A percentile compares a stretch with the other conserved stretches of the same genome.
Evolutionary conservation across 2,888 invertebrate species (phyloP).

Genomic region (Drosophila pegasa): DNA sequence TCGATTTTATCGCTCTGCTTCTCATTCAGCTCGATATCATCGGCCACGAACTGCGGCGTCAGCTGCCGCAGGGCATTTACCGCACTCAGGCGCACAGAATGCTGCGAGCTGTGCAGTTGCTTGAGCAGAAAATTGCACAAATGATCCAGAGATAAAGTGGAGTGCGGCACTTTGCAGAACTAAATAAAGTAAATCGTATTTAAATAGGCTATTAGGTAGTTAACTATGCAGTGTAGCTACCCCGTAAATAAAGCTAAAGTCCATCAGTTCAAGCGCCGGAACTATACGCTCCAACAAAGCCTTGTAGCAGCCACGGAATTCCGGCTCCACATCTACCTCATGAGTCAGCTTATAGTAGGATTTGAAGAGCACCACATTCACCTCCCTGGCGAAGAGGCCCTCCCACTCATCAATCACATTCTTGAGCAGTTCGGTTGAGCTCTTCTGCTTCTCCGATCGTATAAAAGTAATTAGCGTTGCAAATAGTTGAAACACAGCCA

Average conservation of each 20-base stretch:
- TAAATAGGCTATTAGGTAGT: neutral
- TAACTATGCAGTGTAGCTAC: slow-evolving; percentile 55
- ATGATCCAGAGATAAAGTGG: slow-evolving; percentile 74
- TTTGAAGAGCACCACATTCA: slow-evolving; percentile 84
- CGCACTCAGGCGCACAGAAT: slow-evolving; percentile 75
- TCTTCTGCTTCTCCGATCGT: slow-evolving; percentile 78
- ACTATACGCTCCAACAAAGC: slow-evolving; percentile 72
- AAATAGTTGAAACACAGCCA: slow-evolving; percentile 86
- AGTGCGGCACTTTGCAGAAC: slow-evolving; percentile 77
- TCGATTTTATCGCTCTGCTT: slow-evolving; percentile 72
- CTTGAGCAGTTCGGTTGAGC: slow-evolving; percentile 81
- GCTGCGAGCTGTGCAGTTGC: slow-evolving; percentile 74
- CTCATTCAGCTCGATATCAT: slow-evolving; percentile 80
- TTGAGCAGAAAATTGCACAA: slow-evolving; percentile 79
- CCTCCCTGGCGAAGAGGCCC: slow-evolving; percentile 90
- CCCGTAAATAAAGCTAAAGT: slow-evolving; percentile 75
- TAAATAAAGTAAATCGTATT: slow-evolving; percentile 26
- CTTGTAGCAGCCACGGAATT: slow-evolving; percentile 58
- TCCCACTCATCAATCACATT: slow-evolving; percentile 89
- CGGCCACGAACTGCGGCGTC: slow-evolving; percentile 76
- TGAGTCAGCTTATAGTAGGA: slow-evolving; percentile 74
- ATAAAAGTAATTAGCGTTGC: slow-evolving; percentile 85
- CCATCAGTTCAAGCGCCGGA: slow-evolving; percentile 72
- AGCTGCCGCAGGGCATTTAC: slow-evolving; percentile 75
- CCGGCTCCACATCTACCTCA: slow-evolving; percentile 42